phyloP scores from a whole-genome alignment of 2,797 vertebrate species.

The Atherinosoma microstoma region DNA sequence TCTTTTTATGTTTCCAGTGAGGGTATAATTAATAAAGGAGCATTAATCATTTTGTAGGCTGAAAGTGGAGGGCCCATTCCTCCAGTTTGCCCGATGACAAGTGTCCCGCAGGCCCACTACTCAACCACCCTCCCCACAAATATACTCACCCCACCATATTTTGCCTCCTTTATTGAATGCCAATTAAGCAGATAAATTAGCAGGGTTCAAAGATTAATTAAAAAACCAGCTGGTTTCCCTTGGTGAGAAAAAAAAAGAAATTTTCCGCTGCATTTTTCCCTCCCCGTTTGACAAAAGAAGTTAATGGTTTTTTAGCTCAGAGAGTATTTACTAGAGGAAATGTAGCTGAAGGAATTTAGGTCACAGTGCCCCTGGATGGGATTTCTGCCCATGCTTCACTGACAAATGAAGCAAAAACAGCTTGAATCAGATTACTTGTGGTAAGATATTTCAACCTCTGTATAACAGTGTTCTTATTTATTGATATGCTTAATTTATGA shows the following conservation, averaged over 20 bases:
- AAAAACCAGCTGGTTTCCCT: slow-evolving; percentile 71
- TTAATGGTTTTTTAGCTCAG: slow-evolving; percentile 61
- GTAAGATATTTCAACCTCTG: slow-evolving; percentile 36
- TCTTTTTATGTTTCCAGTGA: slow-evolving; percentile 66
- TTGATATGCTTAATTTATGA: slow-evolving; percentile 45
- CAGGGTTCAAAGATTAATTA: slow-evolving; percentile 82
- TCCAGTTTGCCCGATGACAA: slow-evolving; percentile 69
- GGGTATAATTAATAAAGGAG: slow-evolving; percentile 82
- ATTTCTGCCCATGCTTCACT: slow-evolving; percentile 52
- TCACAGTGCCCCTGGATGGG: slow-evolving; percentile 62
- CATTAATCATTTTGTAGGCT: slow-evolving; percentile 80
- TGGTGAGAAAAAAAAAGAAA: slow-evolving; percentile 57
- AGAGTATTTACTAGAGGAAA: slow-evolving; percentile 70
- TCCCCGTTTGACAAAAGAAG: slow-evolving; percentile 49
- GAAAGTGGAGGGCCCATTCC: slow-evolving; percentile 69
- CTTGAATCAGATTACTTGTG: slow-evolving; percentile 53
- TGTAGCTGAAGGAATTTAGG: slow-evolving; percentile 72
- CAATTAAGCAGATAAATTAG: slow-evolving; percentile 83
- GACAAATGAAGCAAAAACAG: slow-evolving; percentile 52
- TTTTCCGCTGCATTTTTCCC: slow-evolving; percentile 43
- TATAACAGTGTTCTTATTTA: slow-evolving; percentile 38
- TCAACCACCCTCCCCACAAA: slow-evolving; percentile 17
- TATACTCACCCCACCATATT: slow-evolving; percentile 54
- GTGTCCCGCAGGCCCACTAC: slow-evolving; percentile 62
- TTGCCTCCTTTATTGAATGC: slow-evolving; percentile 76